A percentile compares a stretch with the other conserved stretches of the same genome.
These are phyloP conservation scores for Zaprionus ornatus DNA, from an alignment of 1,140 invertebrate species.

Conservation along the genomic window DNA sequence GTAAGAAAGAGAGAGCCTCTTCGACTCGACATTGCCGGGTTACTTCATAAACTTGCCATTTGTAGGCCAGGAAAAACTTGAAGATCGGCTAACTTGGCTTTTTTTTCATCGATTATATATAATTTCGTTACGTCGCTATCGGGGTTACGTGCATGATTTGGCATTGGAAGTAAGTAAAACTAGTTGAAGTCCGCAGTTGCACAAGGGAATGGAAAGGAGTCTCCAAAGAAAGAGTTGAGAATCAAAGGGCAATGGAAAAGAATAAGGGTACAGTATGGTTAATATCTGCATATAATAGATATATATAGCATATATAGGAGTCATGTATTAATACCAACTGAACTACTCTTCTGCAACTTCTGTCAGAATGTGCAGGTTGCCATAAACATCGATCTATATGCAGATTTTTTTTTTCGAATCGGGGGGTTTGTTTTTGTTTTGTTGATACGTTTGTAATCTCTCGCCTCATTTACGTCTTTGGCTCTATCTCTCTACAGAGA, in stretches of 20 bases:
- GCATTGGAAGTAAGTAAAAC: not conserved
- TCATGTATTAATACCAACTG: too few relatives aligned
- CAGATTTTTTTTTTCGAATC: not conserved
- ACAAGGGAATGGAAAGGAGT: not conserved
- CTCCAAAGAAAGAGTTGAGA: not conserved
- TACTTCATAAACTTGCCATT: slow-evolving; percentile 3
- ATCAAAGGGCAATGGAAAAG: too few relatives aligned
- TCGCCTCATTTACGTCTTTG: slow-evolving; percentile 27
- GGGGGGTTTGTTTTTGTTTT: slow-evolving; percentile 29
- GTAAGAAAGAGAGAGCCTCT: not conserved
- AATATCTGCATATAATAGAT: not conserved
- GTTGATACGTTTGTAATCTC: slow-evolving; percentile 19
- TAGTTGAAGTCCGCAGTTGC: not conserved
- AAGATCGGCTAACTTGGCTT: not conserved
- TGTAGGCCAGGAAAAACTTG: slow-evolving; percentile 9
- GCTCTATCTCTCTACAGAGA: slow-evolving; percentile 46
- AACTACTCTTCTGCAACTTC: not conserved
- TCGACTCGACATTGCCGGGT: not conserved
- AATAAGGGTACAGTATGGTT: too few relatives aligned
- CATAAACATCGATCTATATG: not conserved
- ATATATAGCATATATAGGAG: too few relatives aligned
- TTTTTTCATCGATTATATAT: not conserved
- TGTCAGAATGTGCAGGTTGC: not conserved
- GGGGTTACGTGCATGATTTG: not conserved
- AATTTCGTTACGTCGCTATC: not conserved